phyloP scores from a whole-genome alignment of 37 sponge, comb jelly and placozoan species.

The Spongilla lacustris region DNA sequence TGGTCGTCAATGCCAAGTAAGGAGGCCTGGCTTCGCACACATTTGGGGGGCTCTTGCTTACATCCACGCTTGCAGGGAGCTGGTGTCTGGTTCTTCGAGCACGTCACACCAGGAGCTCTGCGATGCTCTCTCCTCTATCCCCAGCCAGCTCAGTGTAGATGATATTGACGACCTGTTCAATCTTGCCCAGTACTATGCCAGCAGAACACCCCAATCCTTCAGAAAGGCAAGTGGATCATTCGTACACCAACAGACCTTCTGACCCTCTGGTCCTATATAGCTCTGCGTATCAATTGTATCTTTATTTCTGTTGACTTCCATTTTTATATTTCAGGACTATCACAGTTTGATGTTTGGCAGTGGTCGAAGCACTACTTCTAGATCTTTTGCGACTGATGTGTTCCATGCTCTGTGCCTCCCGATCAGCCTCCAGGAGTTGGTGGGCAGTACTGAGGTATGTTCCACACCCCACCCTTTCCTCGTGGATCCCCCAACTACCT shows the following conservation, averaged over 20 bases:
- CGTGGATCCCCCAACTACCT: too few relatives aligned
- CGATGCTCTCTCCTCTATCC: conserved; percentile 57
- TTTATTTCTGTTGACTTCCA: not conserved
- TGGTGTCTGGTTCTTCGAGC: conserved; percentile 22
- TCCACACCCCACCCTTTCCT: too few relatives aligned
- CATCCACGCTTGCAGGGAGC: conserved; percentile 60
- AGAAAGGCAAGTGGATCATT: conserved; percentile 51
- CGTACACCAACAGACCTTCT: too few relatives aligned
- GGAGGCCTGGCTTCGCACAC: too few relatives aligned
- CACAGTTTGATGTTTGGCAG: conserved; percentile 76
- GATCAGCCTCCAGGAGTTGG: conserved; percentile 74
- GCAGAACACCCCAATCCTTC: conserved; percentile 88
- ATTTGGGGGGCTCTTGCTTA: too few relatives aligned
- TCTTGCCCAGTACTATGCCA: conserved; percentile 88
- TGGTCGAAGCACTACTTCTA: conserved; percentile 26
- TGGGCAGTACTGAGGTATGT: conserved; percentile 38
- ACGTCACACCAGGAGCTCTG: conserved; percentile 28
- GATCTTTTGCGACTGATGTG: conserved; percentile 22
- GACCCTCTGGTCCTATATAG: too few relatives aligned
- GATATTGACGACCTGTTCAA: conserved; percentile 89
- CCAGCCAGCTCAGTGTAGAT: conserved; percentile 68
- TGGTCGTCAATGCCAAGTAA: conserved; percentile 92
- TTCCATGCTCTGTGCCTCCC: conserved; percentile 87
- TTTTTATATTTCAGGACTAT: conserved; percentile 72
- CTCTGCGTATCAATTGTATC: too few relatives aligned